These are phyloP conservation scores for Luperina testacea DNA, from an alignment of 2,888 invertebrate genomes.

Conservation along the genomic window DNA sequence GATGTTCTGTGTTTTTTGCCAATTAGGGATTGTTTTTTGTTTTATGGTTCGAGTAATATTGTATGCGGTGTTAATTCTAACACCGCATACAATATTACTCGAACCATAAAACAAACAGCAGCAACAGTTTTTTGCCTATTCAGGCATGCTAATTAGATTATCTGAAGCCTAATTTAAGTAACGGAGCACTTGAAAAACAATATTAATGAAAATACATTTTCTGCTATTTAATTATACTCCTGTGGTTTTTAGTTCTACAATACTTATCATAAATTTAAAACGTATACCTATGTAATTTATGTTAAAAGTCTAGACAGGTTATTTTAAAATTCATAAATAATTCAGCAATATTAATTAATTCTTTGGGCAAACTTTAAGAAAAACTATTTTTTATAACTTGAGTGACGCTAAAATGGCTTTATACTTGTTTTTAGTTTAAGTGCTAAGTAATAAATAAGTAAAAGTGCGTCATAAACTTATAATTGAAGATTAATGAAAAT, in stretches of 20 bases:
- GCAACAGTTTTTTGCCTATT: too few species aligned
- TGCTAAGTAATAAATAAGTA: not conserved
- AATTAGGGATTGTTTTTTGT: conserved; percentile 1
- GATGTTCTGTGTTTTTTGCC: not conserved
- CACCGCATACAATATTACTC: not conserved
- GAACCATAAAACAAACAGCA: not conserved
- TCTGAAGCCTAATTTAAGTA: not conserved
- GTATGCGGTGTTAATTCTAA: not conserved
- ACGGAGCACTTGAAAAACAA: not conserved
- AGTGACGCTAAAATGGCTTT: not conserved
- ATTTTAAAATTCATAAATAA: conserved; percentile 4
- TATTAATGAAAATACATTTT: not conserved
- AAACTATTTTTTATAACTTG: conserved; percentile 11
- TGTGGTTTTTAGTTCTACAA: not conserved
- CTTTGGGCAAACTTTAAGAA: not conserved
- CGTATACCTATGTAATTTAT: not conserved
- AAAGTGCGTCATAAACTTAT: not conserved
- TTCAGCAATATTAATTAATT: conserved; percentile 10
- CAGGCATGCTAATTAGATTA: not conserved
- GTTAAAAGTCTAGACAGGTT: conserved; percentile 5
- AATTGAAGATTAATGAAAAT: not conserved
- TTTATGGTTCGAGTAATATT: not conserved
- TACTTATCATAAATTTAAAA: not conserved
- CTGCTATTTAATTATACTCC: not conserved
- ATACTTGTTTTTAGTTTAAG: conserved; percentile 4